A percentile compares a stretch with the other conserved stretches of the same genome.
Evolutionary conservation across 30 jellyfish, hydroid and myxozoan genomes (phyloP).

Genomic region (Catostylus mosaicus): DNA sequence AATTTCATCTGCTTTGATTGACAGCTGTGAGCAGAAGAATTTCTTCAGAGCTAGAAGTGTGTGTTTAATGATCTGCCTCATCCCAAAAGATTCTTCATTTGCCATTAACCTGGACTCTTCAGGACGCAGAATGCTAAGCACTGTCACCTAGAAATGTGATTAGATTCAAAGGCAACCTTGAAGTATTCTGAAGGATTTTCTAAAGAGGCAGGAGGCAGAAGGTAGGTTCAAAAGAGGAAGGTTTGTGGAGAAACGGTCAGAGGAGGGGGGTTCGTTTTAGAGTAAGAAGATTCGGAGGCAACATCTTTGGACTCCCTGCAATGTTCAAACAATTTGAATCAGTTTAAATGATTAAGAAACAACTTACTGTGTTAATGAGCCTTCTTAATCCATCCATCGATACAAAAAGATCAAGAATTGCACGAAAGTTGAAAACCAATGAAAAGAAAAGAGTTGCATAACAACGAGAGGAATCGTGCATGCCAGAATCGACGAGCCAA

Average conservation of each 20-base stretch:
- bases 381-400: slow-evolving; percentile 91
- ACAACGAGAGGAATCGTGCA: slow-evolving; percentile 89
- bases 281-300: too few relatives aligned
- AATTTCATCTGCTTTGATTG: slow-evolving; percentile 76
- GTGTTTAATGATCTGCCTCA: slow-evolving; percentile 79
- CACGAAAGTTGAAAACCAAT: slow-evolving; percentile 72
- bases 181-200: too few relatives aligned
- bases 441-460: slow-evolving; percentile 83
- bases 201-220: too few relatives aligned
- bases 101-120: slow-evolving; percentile 84
- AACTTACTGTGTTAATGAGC: slow-evolving; percentile 75
- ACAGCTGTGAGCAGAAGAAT: slow-evolving; percentile 74
- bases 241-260: too few relatives aligned
- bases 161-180: too few relatives aligned
- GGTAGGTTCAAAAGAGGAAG: too few relatives aligned
- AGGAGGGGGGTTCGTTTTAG: too few relatives aligned
- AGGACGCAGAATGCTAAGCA: slow-evolving; percentile 72
- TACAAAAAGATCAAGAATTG: slow-evolving; percentile 73
- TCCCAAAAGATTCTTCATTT: slow-evolving; percentile 80
- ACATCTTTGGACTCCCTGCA: too few relatives aligned
- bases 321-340: neutral
- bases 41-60: slow-evolving; percentile 71
- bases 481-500: slow-evolving; percentile 84
- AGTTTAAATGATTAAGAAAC: neutral
- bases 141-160: slow-evolving; percentile 54